Base-by-base conservation (phyloP, 2,797 vertebrate genomes). In the Sarcoramphus papa region DNA sequence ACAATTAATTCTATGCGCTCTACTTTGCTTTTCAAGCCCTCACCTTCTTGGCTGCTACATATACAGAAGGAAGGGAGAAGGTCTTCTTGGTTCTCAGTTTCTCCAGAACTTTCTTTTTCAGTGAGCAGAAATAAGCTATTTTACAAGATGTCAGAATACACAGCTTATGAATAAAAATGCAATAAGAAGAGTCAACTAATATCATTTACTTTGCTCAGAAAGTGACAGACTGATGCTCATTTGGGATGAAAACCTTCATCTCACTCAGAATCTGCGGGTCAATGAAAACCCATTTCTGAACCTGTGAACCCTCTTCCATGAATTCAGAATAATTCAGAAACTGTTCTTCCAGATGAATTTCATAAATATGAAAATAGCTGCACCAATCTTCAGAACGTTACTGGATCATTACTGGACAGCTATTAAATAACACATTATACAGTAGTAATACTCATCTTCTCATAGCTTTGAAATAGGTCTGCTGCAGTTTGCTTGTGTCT, bases 261-360 rank as follows among this genome's bases (percentile, higher is more conserved):
- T 89, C 12, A 24, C 35, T 93, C 47, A 93, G 60, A 70, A 68
- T 80, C 41, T 77, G 22, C 8, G 37, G 78, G 78, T 92, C 81
- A 93, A 47, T 54, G 63, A 92, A 85, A 95, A 93, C 35, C 15
- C 20, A 88, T 88, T 89, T 92, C 40, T 87, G 53, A 94, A 68
- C 75, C 40, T 62, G 17, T 63, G 60, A 93, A 94, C 50, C 14
- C 14, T 68, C 23, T 93, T 74, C 62, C 47, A 77, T 64, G 57
- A 82, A 95, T 85, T 89, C 64, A 82, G 64, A 97, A 85, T 85
- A 93, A 89, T 85, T 95, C 76, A 93, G 47, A 90, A 94, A 63
- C 45, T 81, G 19, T 83, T 92, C 78, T 88, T 85, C 25, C 40
- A 80, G 37, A 57, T 53, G 74, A 87, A 81, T 85, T 85, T 91